Evolutionary conservation across 2,888 invertebrate species (phyloP).

Genomic region (Actias luna): DNA sequence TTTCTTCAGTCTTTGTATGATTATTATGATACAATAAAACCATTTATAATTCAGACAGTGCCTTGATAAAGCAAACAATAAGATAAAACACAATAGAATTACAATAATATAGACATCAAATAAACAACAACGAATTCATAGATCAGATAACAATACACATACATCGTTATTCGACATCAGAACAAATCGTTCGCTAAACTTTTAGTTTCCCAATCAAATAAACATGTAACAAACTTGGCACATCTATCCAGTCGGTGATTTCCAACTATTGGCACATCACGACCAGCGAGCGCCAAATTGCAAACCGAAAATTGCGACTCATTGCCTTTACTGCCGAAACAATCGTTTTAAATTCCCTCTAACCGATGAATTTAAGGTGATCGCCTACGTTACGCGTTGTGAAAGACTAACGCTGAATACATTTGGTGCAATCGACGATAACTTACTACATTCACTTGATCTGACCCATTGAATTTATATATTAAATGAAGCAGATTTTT

Average conservation of each 20-base stretch:
- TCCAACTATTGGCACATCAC: constrained; percentile 33
- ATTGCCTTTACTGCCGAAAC: constrained; percentile 40
- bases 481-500: background rate
- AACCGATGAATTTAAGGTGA: constrained; percentile 9
- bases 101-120: background rate
- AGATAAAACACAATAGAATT: background rate
- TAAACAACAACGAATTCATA: background rate
- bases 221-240: constrained; percentile 36
- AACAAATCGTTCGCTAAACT: constrained; percentile 9
- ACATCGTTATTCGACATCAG: constrained; percentile 3
- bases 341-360: constrained; percentile 23
- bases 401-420: background rate
- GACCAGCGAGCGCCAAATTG: constrained; percentile 39
- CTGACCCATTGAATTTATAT: background rate
- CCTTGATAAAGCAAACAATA: background rate
- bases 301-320: constrained; percentile 42
- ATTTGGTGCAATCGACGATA: background rate
- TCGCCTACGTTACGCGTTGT: background rate
- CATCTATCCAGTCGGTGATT: constrained; percentile 32
- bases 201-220: constrained; percentile 29
- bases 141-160: background rate
- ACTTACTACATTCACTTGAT: background rate
- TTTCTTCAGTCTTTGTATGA: too few relatives aligned
- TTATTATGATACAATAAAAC: background rate
- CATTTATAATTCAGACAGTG: background rate